phyloP scores from a whole-genome alignment of 2,797 vertebrate species.

The Pangasius macronema region DNA sequence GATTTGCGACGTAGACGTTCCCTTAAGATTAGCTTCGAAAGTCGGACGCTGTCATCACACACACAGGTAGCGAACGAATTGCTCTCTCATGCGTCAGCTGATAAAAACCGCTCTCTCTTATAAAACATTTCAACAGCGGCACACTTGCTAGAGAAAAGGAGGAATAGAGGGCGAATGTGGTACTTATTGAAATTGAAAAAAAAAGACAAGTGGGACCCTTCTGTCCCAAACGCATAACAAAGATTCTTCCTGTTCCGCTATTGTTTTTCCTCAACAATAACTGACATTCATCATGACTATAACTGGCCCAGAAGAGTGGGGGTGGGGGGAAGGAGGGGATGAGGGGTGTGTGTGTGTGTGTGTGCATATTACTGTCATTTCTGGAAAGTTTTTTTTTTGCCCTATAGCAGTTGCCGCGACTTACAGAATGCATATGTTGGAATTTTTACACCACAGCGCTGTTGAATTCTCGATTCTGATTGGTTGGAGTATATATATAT shows the following conservation, averaged over 20 bases:
- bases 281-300: slow-evolving; percentile 70
- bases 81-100: slow-evolving; percentile 17
- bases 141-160: slow-evolving; percentile 7
- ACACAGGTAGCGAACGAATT: slow-evolving; percentile 53
- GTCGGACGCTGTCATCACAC: slow-evolving; percentile 54
- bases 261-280: slow-evolving; percentile 74
- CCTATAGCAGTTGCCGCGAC: neutral
- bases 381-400: neutral
- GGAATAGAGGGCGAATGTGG: slow-evolving; percentile 10
- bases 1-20: slow-evolving; percentile 60
- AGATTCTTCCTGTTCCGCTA: slow-evolving; percentile 65
- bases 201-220: slow-evolving; percentile 43
- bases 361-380: neutral
- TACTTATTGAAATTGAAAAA: slow-evolving; percentile 32
- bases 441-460: neutral
- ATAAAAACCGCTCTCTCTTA: slow-evolving; percentile 1
- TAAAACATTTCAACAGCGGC: slow-evolving; percentile 2
- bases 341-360: no score
- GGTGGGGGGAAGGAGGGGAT: slow-evolving; percentile 49
- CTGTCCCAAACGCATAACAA: slow-evolving; percentile 60
- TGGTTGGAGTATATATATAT: neutral
- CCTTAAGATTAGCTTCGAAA: slow-evolving; percentile 10
- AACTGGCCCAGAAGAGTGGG: slow-evolving; percentile 47
- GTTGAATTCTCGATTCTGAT: neutral
- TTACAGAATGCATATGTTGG: neutral